A percentile compares a stretch with the other conserved stretches of the same genome.
These are phyloP conservation scores for Brachionus paranguensis DNA, from an alignment of 1,140 invertebrate species.

Conservation along the genomic window DNA sequence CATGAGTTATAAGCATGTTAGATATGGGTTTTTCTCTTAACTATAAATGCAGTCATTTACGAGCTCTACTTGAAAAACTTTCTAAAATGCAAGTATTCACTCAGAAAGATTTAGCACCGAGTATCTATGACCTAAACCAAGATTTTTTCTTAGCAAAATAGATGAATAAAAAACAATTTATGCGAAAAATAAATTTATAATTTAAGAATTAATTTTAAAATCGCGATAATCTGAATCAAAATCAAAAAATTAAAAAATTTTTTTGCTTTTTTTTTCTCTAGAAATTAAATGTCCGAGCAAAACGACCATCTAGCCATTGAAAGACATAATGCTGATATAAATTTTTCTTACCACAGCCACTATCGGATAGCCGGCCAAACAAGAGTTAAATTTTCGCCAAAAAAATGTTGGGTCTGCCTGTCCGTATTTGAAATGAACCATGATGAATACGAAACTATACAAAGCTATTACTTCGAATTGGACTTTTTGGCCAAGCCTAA, in stretches of 20 bases:
- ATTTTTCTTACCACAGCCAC: neutral
- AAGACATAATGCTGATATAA: slow-evolving; percentile 4
- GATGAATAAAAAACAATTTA: neutral
- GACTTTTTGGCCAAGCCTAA: neutral
- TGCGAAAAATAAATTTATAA: neutral
- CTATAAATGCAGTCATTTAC: neutral
- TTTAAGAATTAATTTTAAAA: neutral
- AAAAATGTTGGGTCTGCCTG: slow-evolving; percentile 34
- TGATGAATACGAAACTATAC: neutral
- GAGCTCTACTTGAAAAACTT: neutral
- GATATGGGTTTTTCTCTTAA: neutral
- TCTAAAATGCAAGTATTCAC: neutral
- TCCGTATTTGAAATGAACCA: slow-evolving; percentile 4
- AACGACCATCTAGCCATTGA: neutral
- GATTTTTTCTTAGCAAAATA: neutral
- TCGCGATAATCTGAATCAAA: neutral
- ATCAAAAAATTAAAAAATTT: neutral
- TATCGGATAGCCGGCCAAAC: neutral
- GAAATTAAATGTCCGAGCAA: slow-evolving; percentile 10
- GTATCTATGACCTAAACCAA: neutral
- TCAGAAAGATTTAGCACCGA: neutral
- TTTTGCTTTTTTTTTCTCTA: neutral
- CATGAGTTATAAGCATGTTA: neutral
- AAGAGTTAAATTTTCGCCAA: slow-evolving; percentile 15
- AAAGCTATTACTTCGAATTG: neutral